These are phyloP conservation scores for Propithecus deckenii DNA, from an alignment of 2,797 vertebrate genomes.

Conservation along the genomic window DNA sequence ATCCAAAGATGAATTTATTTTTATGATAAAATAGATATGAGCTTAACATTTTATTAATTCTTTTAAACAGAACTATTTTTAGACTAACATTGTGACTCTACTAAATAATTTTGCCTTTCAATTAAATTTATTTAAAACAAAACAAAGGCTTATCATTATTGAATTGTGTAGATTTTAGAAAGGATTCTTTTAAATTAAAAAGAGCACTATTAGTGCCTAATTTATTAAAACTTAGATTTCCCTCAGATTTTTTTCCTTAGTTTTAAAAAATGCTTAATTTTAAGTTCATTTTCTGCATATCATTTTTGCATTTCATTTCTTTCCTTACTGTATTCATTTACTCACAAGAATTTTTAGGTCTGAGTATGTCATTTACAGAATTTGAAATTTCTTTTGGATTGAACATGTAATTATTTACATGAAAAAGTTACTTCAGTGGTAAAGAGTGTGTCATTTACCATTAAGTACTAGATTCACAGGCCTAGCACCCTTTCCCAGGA, in stretches of 20 bases:
- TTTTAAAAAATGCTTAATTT: conserved; percentile 64
- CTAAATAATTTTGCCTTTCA: conserved; percentile 46
- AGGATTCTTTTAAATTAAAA: conserved; percentile 42
- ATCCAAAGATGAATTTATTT: conserved; percentile 22
- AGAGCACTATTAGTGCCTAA: neutral
- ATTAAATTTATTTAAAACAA: conserved; percentile 46
- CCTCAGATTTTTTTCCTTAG: conserved; percentile 30
- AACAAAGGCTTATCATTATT: conserved; percentile 22
- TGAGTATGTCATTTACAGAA: conserved; percentile 35
- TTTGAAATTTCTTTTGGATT: conserved; percentile 59
- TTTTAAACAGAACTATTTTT: conserved; percentile 51
- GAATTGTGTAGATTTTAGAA: conserved; percentile 45
- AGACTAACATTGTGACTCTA: neutral
- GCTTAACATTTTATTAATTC: conserved; percentile 51
- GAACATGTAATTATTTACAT: conserved; percentile 51
- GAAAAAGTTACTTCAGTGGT: conserved; percentile 40
- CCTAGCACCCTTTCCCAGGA: conserved; percentile 48
- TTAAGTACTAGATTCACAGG: conserved; percentile 31
- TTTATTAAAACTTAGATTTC: conserved; percentile 56
- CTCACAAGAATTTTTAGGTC: conserved; percentile 18
- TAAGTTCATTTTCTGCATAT: conserved; percentile 41
- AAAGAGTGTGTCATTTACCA: conserved; percentile 28
- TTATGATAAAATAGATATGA: conserved; percentile 20
- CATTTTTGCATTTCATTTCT: conserved; percentile 40
- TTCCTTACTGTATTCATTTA: conserved; percentile 33